Conservation (phyloP, 2,113 vertebrate genomes). For the Mobula birostris region DNA sequence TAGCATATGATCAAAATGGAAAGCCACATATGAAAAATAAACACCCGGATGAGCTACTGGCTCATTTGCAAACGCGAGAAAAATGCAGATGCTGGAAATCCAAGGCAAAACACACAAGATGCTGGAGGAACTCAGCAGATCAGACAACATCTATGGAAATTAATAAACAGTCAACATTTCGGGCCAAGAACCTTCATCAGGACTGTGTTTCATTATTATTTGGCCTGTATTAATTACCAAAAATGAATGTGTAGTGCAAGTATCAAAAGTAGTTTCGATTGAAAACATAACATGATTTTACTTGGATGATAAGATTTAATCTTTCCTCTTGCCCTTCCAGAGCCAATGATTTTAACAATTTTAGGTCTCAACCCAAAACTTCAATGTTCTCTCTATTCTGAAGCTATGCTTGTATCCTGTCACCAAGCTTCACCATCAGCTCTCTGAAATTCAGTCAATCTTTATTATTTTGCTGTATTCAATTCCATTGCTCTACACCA, state of each 20-base stretch:
- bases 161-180: no score
- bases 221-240: background rate
- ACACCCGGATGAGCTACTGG: background rate
- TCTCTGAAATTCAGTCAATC: background rate
- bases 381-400: background rate
- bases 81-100: no score
- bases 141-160: no score
- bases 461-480: background rate
- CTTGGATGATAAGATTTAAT: background rate
- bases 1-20: background rate
- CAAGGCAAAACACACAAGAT: no score
- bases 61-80: background rate
- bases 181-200: no score
- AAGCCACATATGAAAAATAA: background rate
- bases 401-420: background rate
- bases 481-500: background rate
- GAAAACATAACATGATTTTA: background rate
- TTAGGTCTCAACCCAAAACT: background rate
- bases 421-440: background rate
- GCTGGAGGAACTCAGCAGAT: no score
- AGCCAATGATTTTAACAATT: background rate
- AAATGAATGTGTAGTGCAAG: no score
- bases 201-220: background rate
- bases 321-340: background rate
- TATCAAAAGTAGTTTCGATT: background rate